Evolutionary conservation across 2,113 vertebrate species (phyloP), one percentile per base, ranked within the genome.

Genomic region (Rhinichthys klamathensis): DNA sequence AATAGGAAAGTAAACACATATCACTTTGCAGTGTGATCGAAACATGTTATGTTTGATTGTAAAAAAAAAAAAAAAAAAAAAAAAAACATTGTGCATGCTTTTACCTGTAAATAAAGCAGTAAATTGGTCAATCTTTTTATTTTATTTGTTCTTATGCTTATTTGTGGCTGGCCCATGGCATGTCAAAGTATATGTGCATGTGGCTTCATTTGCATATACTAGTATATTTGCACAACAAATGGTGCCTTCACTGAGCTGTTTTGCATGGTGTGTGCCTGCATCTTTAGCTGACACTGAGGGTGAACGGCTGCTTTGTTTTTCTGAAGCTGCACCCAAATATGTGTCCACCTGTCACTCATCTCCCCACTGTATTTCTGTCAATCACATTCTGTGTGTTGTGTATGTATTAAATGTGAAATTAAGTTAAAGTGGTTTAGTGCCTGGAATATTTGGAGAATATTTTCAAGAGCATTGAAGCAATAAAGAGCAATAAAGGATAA

Each of bases 181-280:
- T 79, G 32, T 85, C 23, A 35, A 44, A 41, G 25, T 73, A 67
- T 83, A 76, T 86, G 88, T 85, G 70, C 86, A 16, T 82, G 83
- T 73, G 82, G 70, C 51, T 75, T 77, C 41, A 38, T 86, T 81
- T 87, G 80, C 80, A 83, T 89, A 77, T 83, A 82, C 84, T 89
- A 86, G 87, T 88, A 89, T 91, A 94, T 94, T 94, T 94, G 94
- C 94, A 94, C 94, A 94, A 90, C 94, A 95, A 93, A 95, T 94
- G 92, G 89, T 92, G 88, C 89, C 77, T 91, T 90, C 90, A 91
- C 92, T 90, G 90, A 70, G 21, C 70, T 94, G 91, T 90, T 94
- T 95, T 94, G 94, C 93, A 93, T 94, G 93, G 65, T 86, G 82
- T 87, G 87, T 83, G 84, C 83, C 82, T 86, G 85, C 54, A 54